These are phyloP conservation scores for Blastobasis adustella DNA, from an alignment of 2,888 invertebrate genomes.

Conservation along the genomic window DNA sequence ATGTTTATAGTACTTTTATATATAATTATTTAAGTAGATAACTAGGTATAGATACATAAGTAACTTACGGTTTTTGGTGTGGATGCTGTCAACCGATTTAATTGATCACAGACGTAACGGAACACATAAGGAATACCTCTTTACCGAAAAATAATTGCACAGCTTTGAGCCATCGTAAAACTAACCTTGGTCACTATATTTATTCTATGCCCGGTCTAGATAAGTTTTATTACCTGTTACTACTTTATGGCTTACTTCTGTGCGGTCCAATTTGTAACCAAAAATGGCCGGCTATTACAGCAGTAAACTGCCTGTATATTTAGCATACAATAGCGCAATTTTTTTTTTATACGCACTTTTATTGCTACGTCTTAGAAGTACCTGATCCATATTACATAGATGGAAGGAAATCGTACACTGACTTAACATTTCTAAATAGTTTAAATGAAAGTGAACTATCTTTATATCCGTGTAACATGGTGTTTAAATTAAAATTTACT, in stretches of 20 bases:
- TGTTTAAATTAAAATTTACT: too few species aligned
- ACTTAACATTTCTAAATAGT: too few species aligned
- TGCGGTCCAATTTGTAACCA: slow-evolving; percentile 64
- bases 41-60: too few species aligned
- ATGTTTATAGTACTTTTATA: too few species aligned
- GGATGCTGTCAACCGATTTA: background rate
- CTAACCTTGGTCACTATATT: background rate
- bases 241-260: slow-evolving; percentile 22
- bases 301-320: slow-evolving; percentile 46
- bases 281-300: slow-evolving; percentile 47
- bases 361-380: background rate
- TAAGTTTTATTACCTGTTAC: background rate
- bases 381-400: too few species aligned
- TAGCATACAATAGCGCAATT: slow-evolving; percentile 63
- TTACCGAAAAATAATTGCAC: too few species aligned
- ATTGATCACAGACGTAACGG: too few species aligned
- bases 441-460: too few species aligned
- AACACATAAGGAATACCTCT: too few species aligned
- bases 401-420: too few species aligned
- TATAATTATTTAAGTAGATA: too few species aligned
- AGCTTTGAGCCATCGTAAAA: background rate
- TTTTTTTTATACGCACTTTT: slow-evolving; percentile 29
- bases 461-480: too few species aligned
- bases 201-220: background rate
- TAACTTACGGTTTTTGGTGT: background rate